A percentile compares a stretch with the other conserved stretches of the same genome.
Evolutionary conservation across 2,113 vertebrate species (phyloP).

Genomic region (Pluvialis apricaria): DNA sequence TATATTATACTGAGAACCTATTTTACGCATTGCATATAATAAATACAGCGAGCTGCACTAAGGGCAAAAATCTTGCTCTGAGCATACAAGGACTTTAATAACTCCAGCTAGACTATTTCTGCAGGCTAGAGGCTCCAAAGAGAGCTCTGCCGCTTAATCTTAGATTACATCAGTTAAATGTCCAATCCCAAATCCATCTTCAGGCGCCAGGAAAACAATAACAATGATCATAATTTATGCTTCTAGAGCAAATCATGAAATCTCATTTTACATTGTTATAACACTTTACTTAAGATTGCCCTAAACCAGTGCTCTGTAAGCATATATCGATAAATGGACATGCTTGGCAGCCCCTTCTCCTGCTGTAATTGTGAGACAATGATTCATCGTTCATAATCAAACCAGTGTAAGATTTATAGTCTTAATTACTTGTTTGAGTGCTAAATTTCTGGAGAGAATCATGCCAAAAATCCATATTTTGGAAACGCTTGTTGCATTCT

Average conservation of each 20-base stretch:
- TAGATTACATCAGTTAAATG: conserved; percentile 56
- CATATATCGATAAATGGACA: conserved; percentile 26
- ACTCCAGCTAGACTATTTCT: conserved; percentile 31
- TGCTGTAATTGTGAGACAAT: conserved; percentile 35
- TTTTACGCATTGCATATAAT: not conserved
- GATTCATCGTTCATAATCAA: conserved; percentile 20
- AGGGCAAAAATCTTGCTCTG: not conserved
- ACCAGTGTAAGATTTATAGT: conserved; percentile 50
- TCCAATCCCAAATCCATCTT: conserved; percentile 48
- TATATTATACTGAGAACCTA: not conserved
- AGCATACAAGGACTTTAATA: not conserved
- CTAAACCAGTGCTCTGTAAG: not conserved
- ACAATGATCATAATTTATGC: conserved; percentile 26
- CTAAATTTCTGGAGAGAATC: conserved; percentile 32
- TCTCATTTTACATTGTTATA: conserved; percentile 32
- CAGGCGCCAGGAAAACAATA: conserved; percentile 48
- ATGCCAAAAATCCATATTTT: conserved; percentile 40
- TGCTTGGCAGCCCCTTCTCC: conserved; percentile 21
- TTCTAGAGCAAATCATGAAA: conserved; percentile 28
- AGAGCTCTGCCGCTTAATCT: conserved; percentile 34
- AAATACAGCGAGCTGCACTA: not conserved
- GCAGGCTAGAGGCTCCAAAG: conserved; percentile 26
- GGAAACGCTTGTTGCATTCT: conserved; percentile 24
- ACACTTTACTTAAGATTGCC: not conserved
- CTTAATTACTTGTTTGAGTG: conserved; percentile 40